These are phyloP conservation scores for Meliscaeva auricollis DNA, from an alignment of 2,888 invertebrate genomes.

Conservation along the genomic window DNA sequence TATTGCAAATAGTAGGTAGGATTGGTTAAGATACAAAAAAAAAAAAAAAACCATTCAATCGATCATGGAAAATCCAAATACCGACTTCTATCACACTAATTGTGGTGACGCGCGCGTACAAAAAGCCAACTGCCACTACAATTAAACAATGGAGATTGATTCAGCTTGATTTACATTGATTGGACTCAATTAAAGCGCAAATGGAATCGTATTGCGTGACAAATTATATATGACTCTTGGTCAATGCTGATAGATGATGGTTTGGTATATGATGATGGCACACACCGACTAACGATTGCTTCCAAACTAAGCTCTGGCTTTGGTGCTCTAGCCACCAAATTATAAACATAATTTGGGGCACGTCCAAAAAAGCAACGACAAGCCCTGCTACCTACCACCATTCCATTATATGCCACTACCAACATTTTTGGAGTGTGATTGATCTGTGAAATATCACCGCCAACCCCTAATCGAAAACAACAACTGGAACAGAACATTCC, in stretches of 20 bases:
- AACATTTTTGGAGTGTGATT: conserved; percentile 19
- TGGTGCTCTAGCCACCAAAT: conserved; percentile 12
- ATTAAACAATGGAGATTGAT: conserved; percentile 74
- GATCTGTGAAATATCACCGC: conserved; percentile 38
- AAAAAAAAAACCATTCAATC: conserved; percentile 15
- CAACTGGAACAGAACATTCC: conserved; percentile 27
- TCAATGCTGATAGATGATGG: conserved; percentile 25
- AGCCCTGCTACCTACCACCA: not conserved
- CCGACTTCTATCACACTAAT: conserved; percentile 49
- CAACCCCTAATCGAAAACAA: conserved; percentile 30
- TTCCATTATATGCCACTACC: too few species aligned
- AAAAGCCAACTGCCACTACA: conserved; percentile 58
- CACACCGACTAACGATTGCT: not conserved
- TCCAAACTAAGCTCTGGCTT: not conserved
- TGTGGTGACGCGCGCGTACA: conserved; percentile 39
- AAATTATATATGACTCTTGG: conserved; percentile 42
- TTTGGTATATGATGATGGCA: not conserved
- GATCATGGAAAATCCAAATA: conserved; percentile 56
- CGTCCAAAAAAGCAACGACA: conserved; percentile 20
- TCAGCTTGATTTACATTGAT: conserved; percentile 74
- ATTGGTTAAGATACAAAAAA: not conserved
- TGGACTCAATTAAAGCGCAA: conserved; percentile 71
- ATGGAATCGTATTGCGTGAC: conserved; percentile 74
- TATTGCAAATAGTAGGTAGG: not conserved
- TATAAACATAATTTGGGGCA: conserved; percentile 40